Percentiles rank a stretch among this genome's conserved stretches.
phyloP scores from a whole-genome alignment of 2,888 invertebrate genomes.

The Drosophila stalkeri region DNA sequence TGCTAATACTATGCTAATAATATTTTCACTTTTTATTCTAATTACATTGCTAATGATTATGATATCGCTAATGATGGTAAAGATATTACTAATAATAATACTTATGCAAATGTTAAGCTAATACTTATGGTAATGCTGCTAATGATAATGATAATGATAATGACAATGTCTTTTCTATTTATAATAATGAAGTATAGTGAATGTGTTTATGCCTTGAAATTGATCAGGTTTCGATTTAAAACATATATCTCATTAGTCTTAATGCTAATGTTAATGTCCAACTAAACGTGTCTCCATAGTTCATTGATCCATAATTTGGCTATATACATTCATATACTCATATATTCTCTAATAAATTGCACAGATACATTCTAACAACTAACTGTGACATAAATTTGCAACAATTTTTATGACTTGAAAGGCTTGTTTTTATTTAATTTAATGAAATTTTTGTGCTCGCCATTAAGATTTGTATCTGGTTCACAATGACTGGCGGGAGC shows the following conservation, averaged over 20 bases:
- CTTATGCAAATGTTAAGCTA: background rate
- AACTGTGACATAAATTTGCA: slow-evolving; percentile 27
- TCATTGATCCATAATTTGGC: slow-evolving; percentile 33
- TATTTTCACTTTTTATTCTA: background rate
- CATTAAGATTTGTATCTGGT: slow-evolving; percentile 56
- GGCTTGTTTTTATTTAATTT: slow-evolving; percentile 25
- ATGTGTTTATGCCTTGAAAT: background rate
- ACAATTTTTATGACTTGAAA: slow-evolving; percentile 31
- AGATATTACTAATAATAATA: background rate
- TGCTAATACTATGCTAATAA: background rate
- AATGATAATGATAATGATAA: background rate
- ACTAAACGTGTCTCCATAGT: slow-evolving; percentile 19
- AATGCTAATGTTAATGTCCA: background rate
- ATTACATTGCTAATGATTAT: background rate
- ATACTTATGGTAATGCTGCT: background rate
- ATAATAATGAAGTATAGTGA: background rate
- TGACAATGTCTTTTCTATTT: background rate
- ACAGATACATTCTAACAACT: background rate
- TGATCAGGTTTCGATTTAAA: background rate
- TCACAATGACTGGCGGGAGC: slow-evolving; percentile 16
- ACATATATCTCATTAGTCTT: background rate
- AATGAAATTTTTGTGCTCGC: slow-evolving; percentile 18
- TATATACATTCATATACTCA: background rate
- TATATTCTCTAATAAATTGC: slow-evolving; percentile 10
- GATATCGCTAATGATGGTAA: background rate